Evolutionary conservation across 2,797 vertebrate genomes (phyloP).

Genomic region (Distichodus sexfasciatus): DNA sequence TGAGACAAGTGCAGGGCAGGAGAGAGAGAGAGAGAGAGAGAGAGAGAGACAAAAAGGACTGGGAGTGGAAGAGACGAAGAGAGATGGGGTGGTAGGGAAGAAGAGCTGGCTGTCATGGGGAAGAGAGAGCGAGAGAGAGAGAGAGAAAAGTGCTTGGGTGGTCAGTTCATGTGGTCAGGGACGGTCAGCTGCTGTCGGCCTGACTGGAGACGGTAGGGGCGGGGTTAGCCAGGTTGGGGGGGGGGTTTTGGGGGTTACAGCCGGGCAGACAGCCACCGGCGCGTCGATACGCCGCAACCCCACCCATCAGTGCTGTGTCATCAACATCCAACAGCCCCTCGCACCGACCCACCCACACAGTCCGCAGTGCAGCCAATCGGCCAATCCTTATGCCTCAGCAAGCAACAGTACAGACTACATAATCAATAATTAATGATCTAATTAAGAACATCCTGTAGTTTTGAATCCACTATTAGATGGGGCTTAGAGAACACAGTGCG

Average conservation of each 20-base stretch:
- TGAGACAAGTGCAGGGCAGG: constrained; percentile 22
- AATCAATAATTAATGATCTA: constrained; percentile 40
- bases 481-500: not conserved
- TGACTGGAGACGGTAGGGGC: constrained; percentile 52
- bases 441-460: not conserved
- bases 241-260: constrained; percentile 21
- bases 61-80: constrained; percentile 6
- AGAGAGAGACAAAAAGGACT: constrained; percentile 55
- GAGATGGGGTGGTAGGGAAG: too few relatives aligned
- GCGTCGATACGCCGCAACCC: constrained; percentile 62
- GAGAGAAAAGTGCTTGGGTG: constrained; percentile 59
- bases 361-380: constrained; percentile 42
- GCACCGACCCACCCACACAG: constrained; percentile 10
- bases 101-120: too few relatives aligned
- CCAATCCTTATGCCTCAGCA: constrained; percentile 41
- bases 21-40: constrained; percentile 46
- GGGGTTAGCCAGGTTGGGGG: constrained; percentile 37
- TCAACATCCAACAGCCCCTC: constrained; percentile 23
- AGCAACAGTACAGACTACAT: constrained; percentile 22
- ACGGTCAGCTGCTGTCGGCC: constrained; percentile 49
- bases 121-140: constrained; percentile 7
- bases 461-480: not conserved
- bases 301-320: constrained; percentile 55
- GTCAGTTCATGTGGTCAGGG: constrained; percentile 56
- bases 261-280: constrained; percentile 58